Conservation (phyloP, 1,140 invertebrate genomes). For the Zelostemma sp. region DNA sequence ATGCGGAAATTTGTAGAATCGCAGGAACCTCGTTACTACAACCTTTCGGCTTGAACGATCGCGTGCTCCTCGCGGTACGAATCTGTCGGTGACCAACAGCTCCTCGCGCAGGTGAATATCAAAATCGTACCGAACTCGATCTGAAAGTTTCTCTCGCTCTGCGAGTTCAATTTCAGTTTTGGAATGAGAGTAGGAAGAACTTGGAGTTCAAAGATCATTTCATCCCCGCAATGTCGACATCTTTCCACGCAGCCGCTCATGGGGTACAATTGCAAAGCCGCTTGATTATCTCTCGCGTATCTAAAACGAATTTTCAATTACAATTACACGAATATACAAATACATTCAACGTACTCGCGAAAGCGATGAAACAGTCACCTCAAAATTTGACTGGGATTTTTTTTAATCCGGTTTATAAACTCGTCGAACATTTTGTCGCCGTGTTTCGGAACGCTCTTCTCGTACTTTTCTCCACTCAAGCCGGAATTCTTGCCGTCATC, state of each 20-base stretch:
- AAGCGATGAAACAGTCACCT: slow-evolving; percentile 74
- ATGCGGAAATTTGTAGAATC: slow-evolving; percentile 9
- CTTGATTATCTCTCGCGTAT: slow-evolving; percentile 77
- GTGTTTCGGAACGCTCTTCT: slow-evolving; percentile 81
- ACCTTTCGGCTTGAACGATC: slow-evolving; percentile 81
- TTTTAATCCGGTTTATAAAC: slow-evolving; percentile 79
- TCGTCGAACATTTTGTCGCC: slow-evolving; percentile 86
- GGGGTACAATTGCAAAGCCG: slow-evolving; percentile 76
- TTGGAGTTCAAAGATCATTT: slow-evolving; percentile 84
- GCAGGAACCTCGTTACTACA: slow-evolving; percentile 52
- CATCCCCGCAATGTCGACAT: slow-evolving; percentile 80
- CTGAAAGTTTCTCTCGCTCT: slow-evolving; percentile 68
- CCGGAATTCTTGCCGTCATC: slow-evolving; percentile 54
- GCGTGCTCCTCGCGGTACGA: slow-evolving; percentile 78
- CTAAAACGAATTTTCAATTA: slow-evolving; percentile 63
- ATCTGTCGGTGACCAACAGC: slow-evolving; percentile 83
- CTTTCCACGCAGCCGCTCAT: slow-evolving; percentile 69
- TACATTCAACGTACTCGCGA: no score
- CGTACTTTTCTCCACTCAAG: slow-evolving; percentile 76
- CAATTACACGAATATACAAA: background rate
- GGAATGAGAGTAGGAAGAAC: slow-evolving; percentile 83
- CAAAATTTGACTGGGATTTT: slow-evolving; percentile 85
- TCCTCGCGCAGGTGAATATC: slow-evolving; percentile 84
- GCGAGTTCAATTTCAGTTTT: slow-evolving; percentile 73
- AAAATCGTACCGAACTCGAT: slow-evolving; percentile 87